Evolutionary conservation across 2,113 vertebrate species (phyloP).

Genomic region (Sphyrna mokarran): DNA sequence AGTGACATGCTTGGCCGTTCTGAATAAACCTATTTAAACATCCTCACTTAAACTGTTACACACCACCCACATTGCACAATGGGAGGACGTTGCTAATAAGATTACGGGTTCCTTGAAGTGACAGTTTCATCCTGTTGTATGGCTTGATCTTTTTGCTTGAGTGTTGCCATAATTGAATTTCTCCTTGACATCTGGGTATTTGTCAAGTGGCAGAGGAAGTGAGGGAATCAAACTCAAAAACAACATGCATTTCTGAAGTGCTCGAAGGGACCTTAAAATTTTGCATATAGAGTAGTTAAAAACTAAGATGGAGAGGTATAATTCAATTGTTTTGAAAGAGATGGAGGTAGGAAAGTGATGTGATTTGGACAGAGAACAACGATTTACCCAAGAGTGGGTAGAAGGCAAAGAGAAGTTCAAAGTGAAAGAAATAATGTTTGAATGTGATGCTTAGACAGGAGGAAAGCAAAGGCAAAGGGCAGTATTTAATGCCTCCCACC

Average conservation of each 20-base stretch:
- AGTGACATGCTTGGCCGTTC: not conserved
- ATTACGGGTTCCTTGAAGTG: not conserved
- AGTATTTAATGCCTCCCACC: not conserved
- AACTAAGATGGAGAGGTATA: not conserved
- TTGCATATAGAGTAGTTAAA: not conserved
- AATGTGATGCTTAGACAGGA: not conserved
- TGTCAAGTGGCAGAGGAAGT: not conserved
- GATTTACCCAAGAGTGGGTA: not conserved
- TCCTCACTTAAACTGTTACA: not conserved
- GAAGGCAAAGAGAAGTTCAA: not conserved
- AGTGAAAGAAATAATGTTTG: not conserved
- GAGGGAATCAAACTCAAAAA: not conserved
- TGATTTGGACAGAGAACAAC: not conserved
- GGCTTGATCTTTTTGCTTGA: not conserved
- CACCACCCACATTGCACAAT: not conserved
- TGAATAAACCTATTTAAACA: not conserved
- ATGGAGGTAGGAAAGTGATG: not conserved
- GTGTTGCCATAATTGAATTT: not conserved
- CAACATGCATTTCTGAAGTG: not conserved
- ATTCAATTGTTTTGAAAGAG: not conserved
- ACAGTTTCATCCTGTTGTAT: conserved; percentile 1
- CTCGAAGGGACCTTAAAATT: not conserved
- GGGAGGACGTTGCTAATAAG: not conserved
- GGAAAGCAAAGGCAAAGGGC: not conserved
- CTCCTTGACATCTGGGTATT: not conserved